Percentiles rank a stretch among this genome's conserved stretches.
Evolutionary conservation across 1,140 invertebrate species (phyloP).

Genomic region (Caenorhabditis latens): DNA sequence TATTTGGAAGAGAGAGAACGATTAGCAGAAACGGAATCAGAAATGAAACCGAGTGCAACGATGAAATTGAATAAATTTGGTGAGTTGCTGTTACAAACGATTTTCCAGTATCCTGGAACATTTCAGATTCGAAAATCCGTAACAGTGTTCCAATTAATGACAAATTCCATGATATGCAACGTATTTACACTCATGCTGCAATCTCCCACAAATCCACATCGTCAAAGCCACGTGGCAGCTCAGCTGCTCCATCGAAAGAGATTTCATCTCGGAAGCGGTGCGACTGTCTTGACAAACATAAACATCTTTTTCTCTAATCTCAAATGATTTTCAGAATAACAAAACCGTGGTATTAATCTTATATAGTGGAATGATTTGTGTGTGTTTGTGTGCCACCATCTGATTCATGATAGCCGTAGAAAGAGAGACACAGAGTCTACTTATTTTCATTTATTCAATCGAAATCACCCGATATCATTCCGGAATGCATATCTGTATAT

Average conservation of each 20-base stretch:
- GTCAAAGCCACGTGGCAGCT: neutral
- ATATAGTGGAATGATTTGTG: conserved; percentile 9
- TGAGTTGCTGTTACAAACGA: conserved; percentile 10
- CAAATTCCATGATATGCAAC: conserved; percentile 58
- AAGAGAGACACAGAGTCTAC: too few relatives aligned
- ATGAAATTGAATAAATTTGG: conserved; percentile 54
- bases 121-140: conserved; percentile 40
- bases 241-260: neutral
- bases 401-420: neutral
- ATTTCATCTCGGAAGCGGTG: conserved; percentile 47
- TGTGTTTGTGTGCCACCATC: neutral
- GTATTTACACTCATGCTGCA: conserved; percentile 53
- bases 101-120: neutral
- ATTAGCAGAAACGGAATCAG: conserved; percentile 23
- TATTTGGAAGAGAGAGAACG: conserved; percentile 67
- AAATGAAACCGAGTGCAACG: conserved; percentile 5
- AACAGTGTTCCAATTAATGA: conserved; percentile 58
- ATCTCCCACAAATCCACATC: neutral
- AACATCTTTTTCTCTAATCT: conserved; percentile 31
- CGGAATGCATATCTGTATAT: neutral
- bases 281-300: conserved; percentile 59
- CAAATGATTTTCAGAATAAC: conserved; percentile 19
- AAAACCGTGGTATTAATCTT: conserved; percentile 31
- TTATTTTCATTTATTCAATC: too few relatives aligned
- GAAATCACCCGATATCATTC: too few relatives aligned